These are phyloP conservation scores for Trididemnum clinides DNA, from an alignment of 23 tunicate species.

Conservation along the genomic window DNA sequence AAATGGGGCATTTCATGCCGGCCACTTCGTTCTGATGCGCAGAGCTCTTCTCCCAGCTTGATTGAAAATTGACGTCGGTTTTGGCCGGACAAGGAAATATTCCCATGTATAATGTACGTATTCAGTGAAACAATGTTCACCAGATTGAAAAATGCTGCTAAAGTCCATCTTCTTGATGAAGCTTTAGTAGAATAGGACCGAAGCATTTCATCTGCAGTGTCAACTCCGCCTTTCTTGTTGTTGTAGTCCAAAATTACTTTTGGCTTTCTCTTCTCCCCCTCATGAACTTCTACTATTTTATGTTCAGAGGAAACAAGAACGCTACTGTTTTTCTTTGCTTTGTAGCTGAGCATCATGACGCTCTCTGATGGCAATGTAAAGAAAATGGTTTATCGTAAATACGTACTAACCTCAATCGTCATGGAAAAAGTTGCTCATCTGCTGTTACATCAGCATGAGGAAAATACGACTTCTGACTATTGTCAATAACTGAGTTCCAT, in stretches of 20 bases:
- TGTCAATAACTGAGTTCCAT: too few relatives aligned
- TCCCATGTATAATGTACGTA: conserved; percentile 2
- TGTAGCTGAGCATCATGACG: too few relatives aligned
- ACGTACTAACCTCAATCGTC: too few relatives aligned
- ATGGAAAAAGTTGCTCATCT: background rate
- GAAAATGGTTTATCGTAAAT: too few relatives aligned
- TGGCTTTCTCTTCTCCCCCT: too few relatives aligned
- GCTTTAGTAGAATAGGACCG: conserved; percentile 10
- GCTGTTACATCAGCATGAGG: background rate
- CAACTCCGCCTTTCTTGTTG: conserved; percentile 11
- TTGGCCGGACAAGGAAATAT: conserved; percentile 34
- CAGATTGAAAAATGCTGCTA: background rate
- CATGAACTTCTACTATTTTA: too few relatives aligned
- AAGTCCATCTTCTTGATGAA: conserved; percentile 6
- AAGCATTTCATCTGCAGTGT: conserved; percentile 14
- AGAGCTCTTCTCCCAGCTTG: background rate
- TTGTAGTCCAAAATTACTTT: too few relatives aligned
- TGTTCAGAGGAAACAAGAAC: too few relatives aligned
- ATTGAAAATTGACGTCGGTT: conserved; percentile 21
- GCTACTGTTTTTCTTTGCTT: conserved; percentile 9
- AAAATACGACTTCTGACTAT: too few relatives aligned
- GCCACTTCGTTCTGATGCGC: conserved; percentile 22
- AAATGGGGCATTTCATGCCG: conserved; percentile 33
- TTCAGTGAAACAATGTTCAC: too few relatives aligned
- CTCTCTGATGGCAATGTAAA: background rate